Evolutionary conservation across 2,888 invertebrate species (phyloP).

Genomic region (Eristalinus sepulchralis): DNA sequence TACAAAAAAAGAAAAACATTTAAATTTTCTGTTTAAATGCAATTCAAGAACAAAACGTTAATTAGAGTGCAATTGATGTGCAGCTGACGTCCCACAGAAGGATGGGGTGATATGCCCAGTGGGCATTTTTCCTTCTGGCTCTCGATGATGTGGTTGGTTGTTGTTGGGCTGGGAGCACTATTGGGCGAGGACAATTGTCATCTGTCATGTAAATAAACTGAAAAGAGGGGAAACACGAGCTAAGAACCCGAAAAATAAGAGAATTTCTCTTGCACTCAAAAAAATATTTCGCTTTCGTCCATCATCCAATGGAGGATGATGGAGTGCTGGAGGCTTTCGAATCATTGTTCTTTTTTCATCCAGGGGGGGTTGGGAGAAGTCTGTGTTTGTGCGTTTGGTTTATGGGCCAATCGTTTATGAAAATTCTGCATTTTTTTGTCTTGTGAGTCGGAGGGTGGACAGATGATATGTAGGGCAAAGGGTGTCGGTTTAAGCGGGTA

Average conservation of each 20-base stretch:
- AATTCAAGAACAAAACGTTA: slow-evolving; percentile 33
- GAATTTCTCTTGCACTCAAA: slow-evolving; percentile 21
- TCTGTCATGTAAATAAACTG: slow-evolving; percentile 50
- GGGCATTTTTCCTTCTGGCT: neutral
- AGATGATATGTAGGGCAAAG: neutral
- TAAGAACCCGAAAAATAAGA: slow-evolving; percentile 10
- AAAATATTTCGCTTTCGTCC: neutral
- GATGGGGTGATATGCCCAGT: neutral
- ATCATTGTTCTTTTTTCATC: slow-evolving; percentile 29
- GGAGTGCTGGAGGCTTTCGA: slow-evolving; percentile 16
- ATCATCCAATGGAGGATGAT: neutral
- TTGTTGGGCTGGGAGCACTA: neutral
- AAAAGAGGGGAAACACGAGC: slow-evolving; percentile 13
- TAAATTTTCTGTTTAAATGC: slow-evolving; percentile 2
- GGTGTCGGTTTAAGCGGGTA: neutral
- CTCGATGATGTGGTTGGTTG: neutral
- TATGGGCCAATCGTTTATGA: slow-evolving; percentile 8
- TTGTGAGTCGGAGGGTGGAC: neutral
- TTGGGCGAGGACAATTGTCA: slow-evolving; percentile 35
- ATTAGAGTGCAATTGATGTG: slow-evolving; percentile 40
- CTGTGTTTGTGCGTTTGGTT: slow-evolving; percentile 10
- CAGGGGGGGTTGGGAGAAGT: neutral
- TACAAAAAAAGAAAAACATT: neutral
- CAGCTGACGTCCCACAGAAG: slow-evolving; percentile 7
- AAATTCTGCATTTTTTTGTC: neutral